These are phyloP conservation scores for Anguilla obscura DNA, from an alignment of 2,797 vertebrate species.

Conservation along the genomic window DNA sequence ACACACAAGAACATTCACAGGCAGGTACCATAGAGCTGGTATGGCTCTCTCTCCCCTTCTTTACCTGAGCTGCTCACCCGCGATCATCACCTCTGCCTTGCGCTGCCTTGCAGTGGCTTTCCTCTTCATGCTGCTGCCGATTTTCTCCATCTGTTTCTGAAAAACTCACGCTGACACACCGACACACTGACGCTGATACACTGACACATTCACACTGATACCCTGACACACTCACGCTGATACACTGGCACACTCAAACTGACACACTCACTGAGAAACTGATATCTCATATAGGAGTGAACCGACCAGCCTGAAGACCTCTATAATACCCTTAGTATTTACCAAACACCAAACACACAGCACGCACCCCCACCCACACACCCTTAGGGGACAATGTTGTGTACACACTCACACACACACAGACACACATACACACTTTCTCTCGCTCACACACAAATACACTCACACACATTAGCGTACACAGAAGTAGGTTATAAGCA, in stretches of 20 bases:
- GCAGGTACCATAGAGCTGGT: neutral
- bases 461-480: neutral
- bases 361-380: slow-evolving; percentile 44
- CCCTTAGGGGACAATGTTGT: slow-evolving; percentile 63
- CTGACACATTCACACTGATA: neutral
- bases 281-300: neutral
- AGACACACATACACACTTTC: neutral
- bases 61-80: slow-evolving; percentile 89
- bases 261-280: neutral
- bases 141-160: slow-evolving; percentile 69
- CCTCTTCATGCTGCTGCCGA: slow-evolving; percentile 65
- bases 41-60: slow-evolving; percentile 19
- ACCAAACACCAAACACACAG: slow-evolving; percentile 70
- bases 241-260: neutral
- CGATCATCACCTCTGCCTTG: slow-evolving; percentile 83
- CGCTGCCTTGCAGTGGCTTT: slow-evolving; percentile 73
- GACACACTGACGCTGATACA: neutral
- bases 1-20: neutral
- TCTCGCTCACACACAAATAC: neutral
- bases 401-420: slow-evolving; percentile 58
- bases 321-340: slow-evolving; percentile 58
- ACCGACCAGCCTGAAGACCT: neutral
- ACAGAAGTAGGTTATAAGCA: neutral
- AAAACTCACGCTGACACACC: neutral
- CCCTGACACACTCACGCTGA: neutral